Evolutionary conservation across 2,888 invertebrate species (phyloP), one percentile per base, ranked within the genome.

Genomic region (Cerceris rybyensis): DNA sequence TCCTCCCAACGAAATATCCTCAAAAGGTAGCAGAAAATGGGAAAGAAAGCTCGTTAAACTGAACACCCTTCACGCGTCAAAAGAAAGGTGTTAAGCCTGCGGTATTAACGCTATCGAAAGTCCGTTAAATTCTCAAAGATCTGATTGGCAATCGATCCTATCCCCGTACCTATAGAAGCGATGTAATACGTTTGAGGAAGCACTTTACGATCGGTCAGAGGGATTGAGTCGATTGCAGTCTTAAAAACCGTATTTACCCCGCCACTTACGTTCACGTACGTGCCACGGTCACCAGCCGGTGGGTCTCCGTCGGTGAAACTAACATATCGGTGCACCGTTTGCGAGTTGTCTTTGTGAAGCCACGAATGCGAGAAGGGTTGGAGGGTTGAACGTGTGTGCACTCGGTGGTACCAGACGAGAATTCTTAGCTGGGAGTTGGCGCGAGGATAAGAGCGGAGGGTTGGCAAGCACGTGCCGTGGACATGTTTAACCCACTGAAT

Each of bases 191-290:
- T 82, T 82, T 80, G 75, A 67, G 72, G 58, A 77, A 80, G 65
- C 75, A 71, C 67, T 83, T 85, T 76, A 81, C 82, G 75, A 80
- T 70, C 67, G 81, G 63, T 73, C 78, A 61, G 68, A 63, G 68
- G 75, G 82, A 83, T 82, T 68, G 71, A 70, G 69, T 61, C 80
- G 61, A 65, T 70, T 42, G 63, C 61, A 16, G 70, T 55, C 80
- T 81, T 80, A 83, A 84, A 84, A 79, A 75, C 73, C 76, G 70
- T 85, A 83, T 86, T 86, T 87, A 85, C 81, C 72, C 70, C 75
- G 55, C 64, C 75, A 78, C 70, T 83, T 77, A 79, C 78, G 67
- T 64, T 72, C 63, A 60, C 52, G 75, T 82, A 82, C 80, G 82
- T 80, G 78, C 76, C 65, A 71, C 41, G 81, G 63, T 78, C 60